Evolutionary conservation across 64 coral and sea anemone genomes (phyloP), one percentile per base, ranked within the genome.

Genomic region (Montipora capricornis): DNA sequence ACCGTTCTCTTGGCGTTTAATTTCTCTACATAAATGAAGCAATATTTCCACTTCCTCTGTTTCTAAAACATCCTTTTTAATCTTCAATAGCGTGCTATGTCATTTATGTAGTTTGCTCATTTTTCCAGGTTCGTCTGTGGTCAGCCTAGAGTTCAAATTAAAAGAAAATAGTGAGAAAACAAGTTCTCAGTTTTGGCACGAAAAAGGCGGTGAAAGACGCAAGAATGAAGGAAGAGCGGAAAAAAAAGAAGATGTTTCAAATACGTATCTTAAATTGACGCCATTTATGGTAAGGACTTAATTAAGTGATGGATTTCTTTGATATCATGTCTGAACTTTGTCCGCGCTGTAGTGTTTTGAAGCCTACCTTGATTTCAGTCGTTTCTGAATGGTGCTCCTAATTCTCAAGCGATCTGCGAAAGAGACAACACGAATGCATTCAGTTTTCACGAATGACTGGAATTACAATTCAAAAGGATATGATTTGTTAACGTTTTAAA

Each of bases 21-120:
- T 1, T 14, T 12, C 14, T 12, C 13, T 64, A 3, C 24, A 5
- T 5, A 4, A 45, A 16, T 7, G n/a, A 13, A 5, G 4, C 57
- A 29, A 46, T 66, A 67, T 66, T 67, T 13, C 6, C 16, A 16
- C 44, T 86, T 86, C 8, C 82, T 22, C 6, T 47, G 16, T 8
- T 49, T 50, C 66, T 47, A 17, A 83, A 64, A 44, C 11, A 10
- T 1, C 14, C 44, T 14, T 20, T 86, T 20, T 68, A 24, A 17
- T 86, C 62, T 73, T 86, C 66, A 24, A 6, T 86, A 22, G 64
- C 51, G 82, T 86, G 82, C 47, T 48, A 84, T 68, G 16, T 68
- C 45, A 67, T 10, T 68, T 17, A 44, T 26, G 50, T 78, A 0
- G 6, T 19, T 19, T 84, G 7, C 24, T 8, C 19, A 22, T 29